These are phyloP conservation scores for Remorina albescens DNA, from an alignment of 2,797 vertebrate species.

Conservation along the genomic window DNA sequence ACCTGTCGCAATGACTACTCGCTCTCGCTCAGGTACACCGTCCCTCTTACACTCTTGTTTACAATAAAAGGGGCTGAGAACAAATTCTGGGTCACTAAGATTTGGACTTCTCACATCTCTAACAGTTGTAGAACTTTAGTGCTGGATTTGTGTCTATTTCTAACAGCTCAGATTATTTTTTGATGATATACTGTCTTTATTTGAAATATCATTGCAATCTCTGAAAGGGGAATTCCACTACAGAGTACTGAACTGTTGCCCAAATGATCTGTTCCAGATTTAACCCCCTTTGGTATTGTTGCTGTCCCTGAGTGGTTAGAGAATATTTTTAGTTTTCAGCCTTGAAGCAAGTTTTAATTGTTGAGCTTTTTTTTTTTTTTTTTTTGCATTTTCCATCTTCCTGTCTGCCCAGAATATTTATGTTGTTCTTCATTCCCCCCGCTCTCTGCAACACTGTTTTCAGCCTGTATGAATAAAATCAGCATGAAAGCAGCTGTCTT, in stretches of 20 bases:
- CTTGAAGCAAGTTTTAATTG: constrained; percentile 30
- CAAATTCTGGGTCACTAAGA: not conserved
- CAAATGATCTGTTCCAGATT: constrained; percentile 31
- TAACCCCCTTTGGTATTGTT: constrained; percentile 17
- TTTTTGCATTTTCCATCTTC: constrained; percentile 6
- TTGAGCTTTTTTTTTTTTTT: constrained; percentile 12
- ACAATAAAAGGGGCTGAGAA: not conserved
- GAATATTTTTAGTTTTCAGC: constrained; percentile 4
- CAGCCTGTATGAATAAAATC: constrained; percentile 9
- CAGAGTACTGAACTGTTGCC: not conserved
- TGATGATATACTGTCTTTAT: not conserved
- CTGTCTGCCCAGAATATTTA: not conserved
- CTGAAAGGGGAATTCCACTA: constrained; percentile 33
- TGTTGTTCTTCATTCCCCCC: not conserved
- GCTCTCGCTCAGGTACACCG: constrained; percentile 91
- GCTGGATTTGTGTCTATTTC: not conserved
- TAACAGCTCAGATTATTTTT: not conserved
- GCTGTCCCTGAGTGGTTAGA: constrained; percentile 6
- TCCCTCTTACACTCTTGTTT: not conserved
- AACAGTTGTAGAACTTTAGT: not conserved
- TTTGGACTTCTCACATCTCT: not conserved
- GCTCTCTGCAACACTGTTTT: not conserved
- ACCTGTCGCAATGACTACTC: constrained; percentile 91
- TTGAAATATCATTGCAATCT: constrained; percentile 4
- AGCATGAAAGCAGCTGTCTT: constrained; percentile 31